Base-by-base conservation (phyloP, 2,113 vertebrate genomes). In the Grammomys dolichurus region DNA sequence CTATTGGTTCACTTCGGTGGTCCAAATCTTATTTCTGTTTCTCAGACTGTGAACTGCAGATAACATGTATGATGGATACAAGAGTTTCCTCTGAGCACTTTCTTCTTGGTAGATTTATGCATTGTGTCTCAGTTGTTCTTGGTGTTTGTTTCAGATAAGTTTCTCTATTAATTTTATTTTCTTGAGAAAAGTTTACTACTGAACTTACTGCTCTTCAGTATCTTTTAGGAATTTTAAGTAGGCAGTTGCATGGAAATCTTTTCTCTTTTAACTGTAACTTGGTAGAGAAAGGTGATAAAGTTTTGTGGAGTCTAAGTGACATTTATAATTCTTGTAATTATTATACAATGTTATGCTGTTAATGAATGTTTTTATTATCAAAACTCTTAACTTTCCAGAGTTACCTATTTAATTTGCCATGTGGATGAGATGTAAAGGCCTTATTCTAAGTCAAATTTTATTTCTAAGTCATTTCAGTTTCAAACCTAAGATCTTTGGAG, bases 381-480 rank as follows among this genome's bases (percentile, higher is more conserved):
- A 87, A 87, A 91, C 20, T 94, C 36, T 72, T 75, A 69, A 77
- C 2, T 85, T 17, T 93, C 33, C 26, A 85, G 86, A 92, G 40
- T 43, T n/a, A 86, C 13, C 28, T 48, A 89, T 88, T 77, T 90
- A 16, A 73, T 65, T 17, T 76, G 36, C 26, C 84, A 40, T 28
- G 26, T 8, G 3, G 0, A 9, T 89, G 51, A 11, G 1, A 28
- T 90, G 2, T 12, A 80, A 51, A 14, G 82, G 2, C 20, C 72
- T 36, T 77, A 89, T 46, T 91, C 93, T 19, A 95, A 94, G 36
- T 91, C 9, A 93, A 86, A 81, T 85, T 81, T 40, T 85, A 87
- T 78, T 84, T 87, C 56, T 70, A 2, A 85, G 16, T 51, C 8
- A 54, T 90, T 93, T 58, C 77, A 82, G 14, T 87, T 76, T 46